Conservation (phyloP, 2,113 vertebrate species). For the Gorsachius goisagi region DNA sequence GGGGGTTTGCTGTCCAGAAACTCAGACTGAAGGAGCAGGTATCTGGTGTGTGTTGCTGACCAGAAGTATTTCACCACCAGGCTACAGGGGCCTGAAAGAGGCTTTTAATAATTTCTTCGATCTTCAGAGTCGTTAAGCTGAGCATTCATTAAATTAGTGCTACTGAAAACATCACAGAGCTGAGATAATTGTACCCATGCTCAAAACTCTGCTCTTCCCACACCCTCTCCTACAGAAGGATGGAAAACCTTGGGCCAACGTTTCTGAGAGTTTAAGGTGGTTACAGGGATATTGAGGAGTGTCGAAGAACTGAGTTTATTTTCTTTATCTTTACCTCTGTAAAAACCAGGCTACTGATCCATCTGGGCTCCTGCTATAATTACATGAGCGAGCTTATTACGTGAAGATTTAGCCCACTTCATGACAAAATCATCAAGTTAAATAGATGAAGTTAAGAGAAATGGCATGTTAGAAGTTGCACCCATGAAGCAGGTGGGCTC, state of each 20-base stretch:
- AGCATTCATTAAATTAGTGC: slow-evolving; percentile 11
- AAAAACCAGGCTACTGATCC: background rate
- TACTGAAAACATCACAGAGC: slow-evolving; percentile 9
- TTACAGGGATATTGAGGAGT: background rate
- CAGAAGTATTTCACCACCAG: background rate
- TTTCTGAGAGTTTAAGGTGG: background rate
- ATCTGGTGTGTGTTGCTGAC: background rate
- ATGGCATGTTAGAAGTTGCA: background rate
- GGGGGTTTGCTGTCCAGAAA: background rate
- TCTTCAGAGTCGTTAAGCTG: background rate
- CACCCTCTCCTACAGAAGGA: background rate
- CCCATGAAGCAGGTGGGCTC: background rate
- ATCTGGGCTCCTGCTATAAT: background rate
- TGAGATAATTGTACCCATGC: background rate
- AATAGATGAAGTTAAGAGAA: background rate
- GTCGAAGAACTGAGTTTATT: background rate
- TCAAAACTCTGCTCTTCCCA: background rate
- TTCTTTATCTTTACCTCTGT: background rate
- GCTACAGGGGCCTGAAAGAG: background rate
- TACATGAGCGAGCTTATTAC: background rate
- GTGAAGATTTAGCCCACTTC: background rate
- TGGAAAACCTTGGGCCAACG: background rate
- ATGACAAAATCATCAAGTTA: background rate
- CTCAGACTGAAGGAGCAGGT: background rate
- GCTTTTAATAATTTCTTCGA: background rate